phyloP scores from a whole-genome alignment of 2,888 invertebrate genomes.

The Agriopis aurantiaria region DNA sequence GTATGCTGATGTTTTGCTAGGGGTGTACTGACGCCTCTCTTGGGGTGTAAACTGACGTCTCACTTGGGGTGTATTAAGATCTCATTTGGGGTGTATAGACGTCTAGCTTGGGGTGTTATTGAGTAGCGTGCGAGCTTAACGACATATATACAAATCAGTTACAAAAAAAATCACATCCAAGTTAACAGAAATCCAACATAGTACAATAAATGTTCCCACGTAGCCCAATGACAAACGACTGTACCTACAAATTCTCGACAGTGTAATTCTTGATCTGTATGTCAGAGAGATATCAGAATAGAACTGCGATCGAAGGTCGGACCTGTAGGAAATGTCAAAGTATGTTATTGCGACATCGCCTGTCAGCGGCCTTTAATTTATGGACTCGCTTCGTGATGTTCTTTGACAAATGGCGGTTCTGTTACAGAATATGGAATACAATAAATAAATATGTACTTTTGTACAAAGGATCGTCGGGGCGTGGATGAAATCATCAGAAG shows the following conservation, averaged over 20 bases:
- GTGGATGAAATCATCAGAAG: too few species aligned
- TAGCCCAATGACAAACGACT: constrained; percentile 4
- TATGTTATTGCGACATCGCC: constrained; percentile 28
- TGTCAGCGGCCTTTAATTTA: constrained; percentile 29
- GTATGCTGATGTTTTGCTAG: too few species aligned
- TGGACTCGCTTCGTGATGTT: constrained; percentile 30
- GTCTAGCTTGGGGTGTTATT: too few species aligned
- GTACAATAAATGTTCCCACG: constrained; percentile 5
- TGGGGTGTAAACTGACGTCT: too few species aligned
- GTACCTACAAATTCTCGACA: constrained; percentile 2
- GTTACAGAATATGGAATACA: constrained; percentile 10
- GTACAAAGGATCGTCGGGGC: neutral
- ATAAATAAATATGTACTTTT: constrained; percentile 1
- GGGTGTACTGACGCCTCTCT: too few species aligned
- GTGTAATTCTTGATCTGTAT: constrained; percentile 16
- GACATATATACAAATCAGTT: too few species aligned
- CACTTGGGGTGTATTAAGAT: too few species aligned
- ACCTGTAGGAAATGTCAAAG: constrained; percentile 36
- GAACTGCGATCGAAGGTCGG: constrained; percentile 28
- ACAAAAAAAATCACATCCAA: too few species aligned
- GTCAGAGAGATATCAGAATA: constrained; percentile 8
- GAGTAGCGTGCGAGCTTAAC: too few species aligned
- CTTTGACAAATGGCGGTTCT: constrained; percentile 28
- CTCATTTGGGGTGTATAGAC: too few species aligned
- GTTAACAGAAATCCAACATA: neutral